Evolutionary conservation across 2,797 vertebrate species (phyloP).

Genomic region (Mormyrops attenuatus): DNA sequence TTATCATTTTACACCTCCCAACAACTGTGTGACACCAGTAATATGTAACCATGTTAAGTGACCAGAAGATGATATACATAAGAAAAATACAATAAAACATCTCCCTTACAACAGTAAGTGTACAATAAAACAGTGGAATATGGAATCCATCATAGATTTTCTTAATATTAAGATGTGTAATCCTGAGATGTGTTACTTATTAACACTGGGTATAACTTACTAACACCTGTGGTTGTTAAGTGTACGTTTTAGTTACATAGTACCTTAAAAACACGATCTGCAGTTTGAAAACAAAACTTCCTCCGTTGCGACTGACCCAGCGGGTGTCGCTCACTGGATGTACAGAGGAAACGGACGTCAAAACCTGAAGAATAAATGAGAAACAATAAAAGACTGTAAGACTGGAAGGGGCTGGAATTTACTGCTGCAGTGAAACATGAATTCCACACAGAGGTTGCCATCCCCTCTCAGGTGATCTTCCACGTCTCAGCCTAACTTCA

Average conservation of each 20-base stretch:
- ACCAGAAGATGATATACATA: neutral
- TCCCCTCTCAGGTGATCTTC: slow-evolving; percentile 15
- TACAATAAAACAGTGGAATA: neutral
- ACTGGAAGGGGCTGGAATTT: slow-evolving; percentile 41
- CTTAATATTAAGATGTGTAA: neutral
- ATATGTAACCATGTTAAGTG: neutral
- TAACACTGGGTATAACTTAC: slow-evolving; percentile 8
- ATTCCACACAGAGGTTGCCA: slow-evolving; percentile 20
- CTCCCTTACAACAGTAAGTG: slow-evolving; percentile 4
- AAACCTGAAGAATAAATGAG: slow-evolving; percentile 45
- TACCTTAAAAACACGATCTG: neutral
- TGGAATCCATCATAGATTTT: slow-evolving; percentile 10
- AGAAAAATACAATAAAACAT: slow-evolving; percentile 5
- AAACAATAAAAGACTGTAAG: slow-evolving; percentile 34
- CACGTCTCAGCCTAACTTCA: neutral
- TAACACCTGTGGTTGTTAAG: neutral
- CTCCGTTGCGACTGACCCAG: neutral
- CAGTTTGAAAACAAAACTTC: neutral
- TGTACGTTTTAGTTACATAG: neutral
- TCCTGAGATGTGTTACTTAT: slow-evolving; percentile 3
- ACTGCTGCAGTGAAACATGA: slow-evolving; percentile 31
- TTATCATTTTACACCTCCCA: neutral
- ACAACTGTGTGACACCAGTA: neutral
- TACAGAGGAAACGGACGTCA: neutral
- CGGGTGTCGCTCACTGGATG: neutral